Evolutionary conservation across 1,140 invertebrate genomes (phyloP), one percentile per base, ranked within the genome.

Genomic region (Sitophilus oryzae): DNA sequence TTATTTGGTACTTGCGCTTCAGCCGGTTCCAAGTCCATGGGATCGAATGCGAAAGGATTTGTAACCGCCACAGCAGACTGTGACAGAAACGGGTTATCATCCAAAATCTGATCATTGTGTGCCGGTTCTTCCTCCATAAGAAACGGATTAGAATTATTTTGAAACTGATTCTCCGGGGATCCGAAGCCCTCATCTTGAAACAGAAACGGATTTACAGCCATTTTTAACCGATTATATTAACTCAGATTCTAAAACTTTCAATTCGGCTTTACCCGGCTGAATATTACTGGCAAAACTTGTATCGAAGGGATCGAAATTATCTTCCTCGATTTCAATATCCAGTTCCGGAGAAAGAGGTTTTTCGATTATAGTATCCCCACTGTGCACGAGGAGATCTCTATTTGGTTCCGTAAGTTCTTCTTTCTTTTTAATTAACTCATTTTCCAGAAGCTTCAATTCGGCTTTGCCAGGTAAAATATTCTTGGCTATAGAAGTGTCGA

Each of bases 401-500:
- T 18, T 48, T 40, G 40, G 15, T 19, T 35, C 3, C 1, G 22
- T 6, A 21, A 2, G 9, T 20, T 34, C 45, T 9, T 20, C 22
- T 16, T 11, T 10, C 6, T 34, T 80, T 76, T 47, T 19, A 14
- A 62, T 62, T 23, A 89, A 72, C 66, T 89, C 86, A 50, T 78
- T 85, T 66, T 89, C 88, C 3, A 91, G 64, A 20, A 88, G 66
- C 60, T 86, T 86, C 3, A 90, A 69, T 67, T 91, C 88, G 3
- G 85, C 82, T 66, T 83, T 84, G 1, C 88, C 87, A 1, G 86
- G 87, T 52, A 81, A 72, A 23, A 91, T 79, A 65, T 87, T 85
- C 43, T 73, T 76, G 0, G 85, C 85, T 58, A 85, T 84, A 85
- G 60, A 89, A 1, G 88, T 90, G 63, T 90, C 87, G 69, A 90